These are phyloP conservation scores for Oryzias dopingdopingensis DNA, from an alignment of 2,797 vertebrate genomes.

Conservation along the genomic window DNA sequence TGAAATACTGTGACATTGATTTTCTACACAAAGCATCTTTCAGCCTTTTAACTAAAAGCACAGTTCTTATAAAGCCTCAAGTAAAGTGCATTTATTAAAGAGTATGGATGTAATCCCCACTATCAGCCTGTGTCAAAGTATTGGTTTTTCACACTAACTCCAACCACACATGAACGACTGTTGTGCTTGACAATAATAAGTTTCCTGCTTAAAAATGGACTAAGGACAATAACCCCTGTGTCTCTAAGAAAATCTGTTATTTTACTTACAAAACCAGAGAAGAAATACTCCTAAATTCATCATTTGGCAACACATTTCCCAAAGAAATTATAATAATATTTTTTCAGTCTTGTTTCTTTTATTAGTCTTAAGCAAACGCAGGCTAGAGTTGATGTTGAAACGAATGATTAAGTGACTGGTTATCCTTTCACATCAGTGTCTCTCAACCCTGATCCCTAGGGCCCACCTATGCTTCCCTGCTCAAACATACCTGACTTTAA, in stretches of 20 bases:
- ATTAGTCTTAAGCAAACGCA: background rate
- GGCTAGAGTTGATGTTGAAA: fast-evolving
- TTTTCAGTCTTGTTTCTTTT: background rate
- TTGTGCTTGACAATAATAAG: background rate
- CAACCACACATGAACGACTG: background rate
- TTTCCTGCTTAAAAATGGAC: background rate
- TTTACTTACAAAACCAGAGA: background rate
- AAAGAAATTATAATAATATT: background rate
- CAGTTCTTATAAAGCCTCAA: background rate
- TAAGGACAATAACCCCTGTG: no score
- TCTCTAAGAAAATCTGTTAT: no score
- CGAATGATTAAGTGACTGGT: no score
- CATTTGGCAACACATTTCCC: background rate
- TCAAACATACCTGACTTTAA: no score
- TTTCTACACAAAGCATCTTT: background rate
- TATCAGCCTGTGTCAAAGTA: background rate
- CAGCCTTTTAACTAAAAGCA: conserved; percentile 3
- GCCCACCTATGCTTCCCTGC: no score
- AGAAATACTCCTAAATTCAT: background rate
- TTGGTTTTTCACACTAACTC: background rate
- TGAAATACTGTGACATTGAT: background rate
- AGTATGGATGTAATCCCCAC: background rate
- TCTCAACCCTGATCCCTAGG: no score
- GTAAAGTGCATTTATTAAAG: background rate
- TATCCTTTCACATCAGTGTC: no score